A percentile compares a stretch with the other conserved stretches of the same genome.
These are phyloP conservation scores for Pasiphila rectangulata DNA, from an alignment of 2,888 invertebrate species.

Conservation along the genomic window DNA sequence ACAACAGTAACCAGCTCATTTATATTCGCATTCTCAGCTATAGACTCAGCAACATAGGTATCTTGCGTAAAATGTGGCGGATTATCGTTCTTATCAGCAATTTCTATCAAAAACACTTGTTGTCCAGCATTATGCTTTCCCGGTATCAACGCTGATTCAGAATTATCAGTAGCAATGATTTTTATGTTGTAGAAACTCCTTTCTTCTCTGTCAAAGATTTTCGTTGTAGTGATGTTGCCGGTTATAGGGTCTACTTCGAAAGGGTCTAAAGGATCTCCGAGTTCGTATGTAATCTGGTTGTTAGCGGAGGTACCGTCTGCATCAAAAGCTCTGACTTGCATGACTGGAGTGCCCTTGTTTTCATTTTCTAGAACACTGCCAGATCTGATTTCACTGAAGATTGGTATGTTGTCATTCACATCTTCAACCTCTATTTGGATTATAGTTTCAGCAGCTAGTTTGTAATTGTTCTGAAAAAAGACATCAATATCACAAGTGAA, in stretches of 20 bases:
- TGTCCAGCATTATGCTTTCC: slow-evolving; percentile 87
- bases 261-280: slow-evolving; percentile 85
- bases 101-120: slow-evolving; percentile 93
- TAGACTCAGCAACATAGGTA: slow-evolving; percentile 86
- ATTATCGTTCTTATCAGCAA: slow-evolving; percentile 98
- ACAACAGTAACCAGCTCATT: slow-evolving; percentile 93
- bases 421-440: slow-evolving; percentile 90
- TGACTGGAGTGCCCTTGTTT: slow-evolving; percentile 89
- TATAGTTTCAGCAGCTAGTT: slow-evolving; percentile 88
- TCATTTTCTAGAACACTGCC: slow-evolving; percentile 94
- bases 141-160: slow-evolving; percentile 87
- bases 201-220: slow-evolving; percentile 92
- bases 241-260: slow-evolving; percentile 92
- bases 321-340: slow-evolving; percentile 93
- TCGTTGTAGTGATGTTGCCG: slow-evolving; percentile 92
- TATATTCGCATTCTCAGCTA: slow-evolving; percentile 91
- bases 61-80: slow-evolving; percentile 91
- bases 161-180: slow-evolving; percentile 94
- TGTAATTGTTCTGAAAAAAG: slow-evolving; percentile 86
- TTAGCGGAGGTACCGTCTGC: slow-evolving; percentile 91
- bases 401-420: slow-evolving; percentile 94
- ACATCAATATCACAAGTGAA: no score
- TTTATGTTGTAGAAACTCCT: slow-evolving; percentile 93
- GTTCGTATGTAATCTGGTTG: slow-evolving; percentile 90
- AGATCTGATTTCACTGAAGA: slow-evolving; percentile 89